Evolutionary conservation across 2,888 invertebrate genomes (phyloP), one percentile per base, ranked within the genome.

Genomic region (Athalia rosae): DNA sequence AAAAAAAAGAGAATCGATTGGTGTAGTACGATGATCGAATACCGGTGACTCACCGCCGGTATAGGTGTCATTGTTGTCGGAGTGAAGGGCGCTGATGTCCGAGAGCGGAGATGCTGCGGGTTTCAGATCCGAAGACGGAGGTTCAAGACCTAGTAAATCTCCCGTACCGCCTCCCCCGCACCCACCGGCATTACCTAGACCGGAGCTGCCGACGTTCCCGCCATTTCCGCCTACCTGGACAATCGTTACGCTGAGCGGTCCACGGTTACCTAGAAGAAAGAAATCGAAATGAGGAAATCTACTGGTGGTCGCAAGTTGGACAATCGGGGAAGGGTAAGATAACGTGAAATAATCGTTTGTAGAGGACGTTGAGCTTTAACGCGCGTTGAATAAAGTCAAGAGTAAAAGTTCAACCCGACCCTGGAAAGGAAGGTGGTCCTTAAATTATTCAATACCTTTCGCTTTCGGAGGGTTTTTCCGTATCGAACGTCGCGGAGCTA

Each of bases 261-360:
- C 86, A 83, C 89, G 88, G 88, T 89, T 89, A 89, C 89, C 89
- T 89, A n/a, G n/a, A n/a, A n/a, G 80, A 45, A 79, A 81, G 82
- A 84, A 79, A 28, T 71, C 6, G 9, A 45, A 45, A 3, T 28
- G 2, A 2, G 28, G 28, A 28, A 28, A 28, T 2, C 28, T 2
- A 28, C 28, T 28, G 28, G 2, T 28, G 28, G 28, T 28, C 28
- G 2, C 28, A 2, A 2, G 28, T 0, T 28, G 28, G 28, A 28
- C 28, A 2, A 1, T 28, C 28, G 28, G 28, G 28, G 28, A 2
- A 28, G 28, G 2, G 28, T 28, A 28, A 28, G 28, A 28, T 28
- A 2, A 28, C 2, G 28, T 28, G 28, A 28, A 28, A 28, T 28
- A 28, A 28, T 28, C 28, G 28, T 28, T 28, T 28, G 0, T 28